Evolutionary conservation across 2,888 invertebrate species (phyloP).

Genomic region (Invenusta paracnida): DNA sequence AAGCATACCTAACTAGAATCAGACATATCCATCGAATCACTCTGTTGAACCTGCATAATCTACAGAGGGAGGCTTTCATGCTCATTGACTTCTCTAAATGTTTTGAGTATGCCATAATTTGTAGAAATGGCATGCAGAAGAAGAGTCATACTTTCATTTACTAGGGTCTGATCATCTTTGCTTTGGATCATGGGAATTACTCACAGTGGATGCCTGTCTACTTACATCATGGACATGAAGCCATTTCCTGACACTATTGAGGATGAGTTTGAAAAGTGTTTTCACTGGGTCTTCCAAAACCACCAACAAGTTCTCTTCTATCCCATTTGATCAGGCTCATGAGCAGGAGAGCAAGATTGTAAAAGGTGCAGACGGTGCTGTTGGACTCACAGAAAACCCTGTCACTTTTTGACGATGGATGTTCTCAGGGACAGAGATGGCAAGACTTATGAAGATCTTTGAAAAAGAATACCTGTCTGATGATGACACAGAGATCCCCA

Average conservation of each 20-base stretch:
- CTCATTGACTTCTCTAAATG: neutral
- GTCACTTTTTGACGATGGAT: neutral
- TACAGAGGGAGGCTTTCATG: neutral
- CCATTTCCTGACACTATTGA: constrained; percentile 29
- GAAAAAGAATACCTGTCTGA: constrained; percentile 43
- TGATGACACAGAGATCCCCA: constrained; percentile 15
- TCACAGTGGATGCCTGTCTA: constrained; percentile 38
- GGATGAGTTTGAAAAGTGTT: constrained; percentile 40
- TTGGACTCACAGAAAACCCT: constrained; percentile 6
- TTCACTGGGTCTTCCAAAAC: neutral
- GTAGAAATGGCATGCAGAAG: no score
- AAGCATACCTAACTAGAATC: constrained; percentile 44
- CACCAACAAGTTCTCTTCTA: neutral
- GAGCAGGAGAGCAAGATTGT: constrained; percentile 16
- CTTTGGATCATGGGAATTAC: constrained; percentile 21
- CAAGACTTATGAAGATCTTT: constrained; percentile 42
- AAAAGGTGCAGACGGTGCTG: neutral
- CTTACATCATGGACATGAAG: constrained; percentile 43
- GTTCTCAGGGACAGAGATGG: constrained; percentile 39
- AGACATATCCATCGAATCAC: constrained; percentile 43
- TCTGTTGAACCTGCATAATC: constrained; percentile 38
- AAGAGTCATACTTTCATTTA: no score
- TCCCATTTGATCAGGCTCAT: constrained; percentile 29
- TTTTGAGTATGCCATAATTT: neutral
- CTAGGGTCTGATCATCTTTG: no score